Evolutionary conservation across 2,888 invertebrate genomes (phyloP).

Genomic region (Harpalus rubripes): DNA sequence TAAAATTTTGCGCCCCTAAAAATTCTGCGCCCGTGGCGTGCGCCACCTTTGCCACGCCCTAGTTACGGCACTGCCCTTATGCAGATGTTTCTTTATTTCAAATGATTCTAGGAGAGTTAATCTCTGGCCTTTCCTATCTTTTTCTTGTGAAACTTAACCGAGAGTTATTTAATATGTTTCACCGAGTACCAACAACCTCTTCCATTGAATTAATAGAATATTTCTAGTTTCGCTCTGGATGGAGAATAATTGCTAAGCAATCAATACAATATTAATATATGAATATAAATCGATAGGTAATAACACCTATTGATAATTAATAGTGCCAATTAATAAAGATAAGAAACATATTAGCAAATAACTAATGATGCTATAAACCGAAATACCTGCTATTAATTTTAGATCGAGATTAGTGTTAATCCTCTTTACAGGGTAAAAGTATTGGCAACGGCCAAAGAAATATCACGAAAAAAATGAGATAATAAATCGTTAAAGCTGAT

Average conservation of each 20-base stretch:
- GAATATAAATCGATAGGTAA: constrained; percentile 25
- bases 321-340: constrained; percentile 49
- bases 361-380: constrained; percentile 51
- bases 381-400: constrained; percentile 45
- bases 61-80: too few species aligned
- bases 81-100: too few species aligned
- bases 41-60: too few species aligned
- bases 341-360: constrained; percentile 56
- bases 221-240: too few species aligned
- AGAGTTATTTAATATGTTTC: too few species aligned
- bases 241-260: not conserved
- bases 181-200: too few species aligned
- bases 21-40: too few species aligned
- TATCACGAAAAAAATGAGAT: constrained; percentile 27
- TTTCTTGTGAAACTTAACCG: too few species aligned
- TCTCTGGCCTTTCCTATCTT: too few species aligned
- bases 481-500: constrained; percentile 39
- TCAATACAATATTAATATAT: not conserved
- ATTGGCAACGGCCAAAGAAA: constrained; percentile 29
- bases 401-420: constrained; percentile 49
- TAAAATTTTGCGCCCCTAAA: too few species aligned
- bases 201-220: too few species aligned
- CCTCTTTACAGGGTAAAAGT: constrained; percentile 46
- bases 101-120: too few species aligned
- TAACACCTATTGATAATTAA: constrained; percentile 45